Evolutionary conservation across 2,888 invertebrate species (phyloP).

Genomic region (Agrochola lychnidis): DNA sequence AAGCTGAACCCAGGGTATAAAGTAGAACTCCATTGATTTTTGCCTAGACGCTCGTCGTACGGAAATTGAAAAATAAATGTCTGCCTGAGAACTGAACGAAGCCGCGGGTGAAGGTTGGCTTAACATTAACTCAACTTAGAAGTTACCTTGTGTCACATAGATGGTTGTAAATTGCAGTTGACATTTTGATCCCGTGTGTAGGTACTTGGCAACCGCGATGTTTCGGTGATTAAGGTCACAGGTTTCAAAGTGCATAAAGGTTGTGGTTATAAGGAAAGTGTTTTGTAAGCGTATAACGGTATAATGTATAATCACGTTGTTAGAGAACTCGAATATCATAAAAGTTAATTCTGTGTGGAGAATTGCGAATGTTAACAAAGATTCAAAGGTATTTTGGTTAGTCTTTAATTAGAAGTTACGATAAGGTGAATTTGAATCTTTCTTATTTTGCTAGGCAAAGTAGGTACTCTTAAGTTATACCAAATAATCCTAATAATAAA

Average conservation of each 20-base stretch:
- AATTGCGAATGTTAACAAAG: slow-evolving; percentile 6
- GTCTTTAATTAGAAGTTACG: neutral
- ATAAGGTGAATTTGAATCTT: neutral
- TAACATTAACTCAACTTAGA: slow-evolving; percentile 49
- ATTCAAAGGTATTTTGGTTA: neutral
- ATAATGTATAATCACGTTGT: neutral
- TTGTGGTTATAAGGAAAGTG: slow-evolving; percentile 23
- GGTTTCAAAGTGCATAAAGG: slow-evolving; percentile 11
- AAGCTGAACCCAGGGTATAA: slow-evolving; percentile 3
- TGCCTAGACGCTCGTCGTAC: slow-evolving; percentile 23
- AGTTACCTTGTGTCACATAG: slow-evolving; percentile 47
- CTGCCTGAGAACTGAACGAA: slow-evolving; percentile 37
- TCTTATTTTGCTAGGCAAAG: neutral
- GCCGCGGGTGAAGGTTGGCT: slow-evolving; percentile 44
- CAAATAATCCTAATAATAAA: neutral
- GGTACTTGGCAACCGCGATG: slow-evolving; percentile 48
- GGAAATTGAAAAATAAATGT: slow-evolving; percentile 61
- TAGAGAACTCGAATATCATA: neutral
- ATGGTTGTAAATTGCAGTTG: slow-evolving; percentile 54
- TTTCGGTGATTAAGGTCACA: slow-evolving; percentile 45
- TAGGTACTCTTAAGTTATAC: neutral
- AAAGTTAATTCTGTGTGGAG: neutral
- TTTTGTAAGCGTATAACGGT: slow-evolving; percentile 20
- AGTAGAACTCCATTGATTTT: slow-evolving; percentile 44
- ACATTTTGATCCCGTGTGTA: slow-evolving; percentile 60